Conservation (phyloP, 1,140 invertebrate genomes). For the Scaptomyza graminum region DNA sequence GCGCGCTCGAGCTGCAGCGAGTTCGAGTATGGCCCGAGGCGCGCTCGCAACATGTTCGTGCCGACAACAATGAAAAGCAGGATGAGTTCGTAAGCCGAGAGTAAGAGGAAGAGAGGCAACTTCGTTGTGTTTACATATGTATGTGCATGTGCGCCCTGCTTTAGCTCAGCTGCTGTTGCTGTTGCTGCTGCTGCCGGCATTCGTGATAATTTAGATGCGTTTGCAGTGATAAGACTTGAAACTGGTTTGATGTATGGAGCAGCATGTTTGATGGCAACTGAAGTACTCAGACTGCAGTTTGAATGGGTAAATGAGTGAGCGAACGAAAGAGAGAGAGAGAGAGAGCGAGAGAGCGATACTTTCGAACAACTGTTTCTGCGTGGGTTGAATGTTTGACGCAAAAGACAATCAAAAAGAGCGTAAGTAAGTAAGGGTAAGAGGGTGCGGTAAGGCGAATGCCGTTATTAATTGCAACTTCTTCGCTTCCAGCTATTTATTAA, state of each 20-base stretch:
- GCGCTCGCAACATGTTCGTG: constrained; percentile 69
- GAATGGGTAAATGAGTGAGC: constrained; percentile 9
- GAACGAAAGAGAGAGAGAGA: constrained; percentile 8
- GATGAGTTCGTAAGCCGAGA: constrained; percentile 9
- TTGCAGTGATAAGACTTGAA: constrained; percentile 71
- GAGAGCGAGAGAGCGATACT: constrained; percentile 2
- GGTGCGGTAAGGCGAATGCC: constrained; percentile 34
- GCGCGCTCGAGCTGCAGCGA: constrained; percentile 33
- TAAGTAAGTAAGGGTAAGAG: constrained; percentile 5
- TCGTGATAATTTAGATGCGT: constrained; percentile 74
- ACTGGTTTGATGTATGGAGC: constrained; percentile 67
- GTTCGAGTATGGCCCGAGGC: constrained; percentile 35
- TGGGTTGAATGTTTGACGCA: constrained; percentile 4
- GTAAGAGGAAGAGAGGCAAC: constrained; percentile 19
- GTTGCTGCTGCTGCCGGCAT: constrained; percentile 73
- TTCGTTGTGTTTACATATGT: constrained; percentile 26
- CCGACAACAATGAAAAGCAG: constrained; percentile 9
- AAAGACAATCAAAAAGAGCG: not conserved
- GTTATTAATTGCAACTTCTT: constrained; percentile 77
- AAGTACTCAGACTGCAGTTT: constrained; percentile 44
- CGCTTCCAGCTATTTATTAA: constrained; percentile 74
- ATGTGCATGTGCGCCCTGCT: constrained; percentile 7
- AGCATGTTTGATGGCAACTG: constrained; percentile 65
- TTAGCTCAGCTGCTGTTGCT: constrained; percentile 10
- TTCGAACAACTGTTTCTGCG: constrained; percentile 12